Evolutionary conservation across 2,113 vertebrate genomes (phyloP).

Genomic region (Oreochromis aureus): DNA sequence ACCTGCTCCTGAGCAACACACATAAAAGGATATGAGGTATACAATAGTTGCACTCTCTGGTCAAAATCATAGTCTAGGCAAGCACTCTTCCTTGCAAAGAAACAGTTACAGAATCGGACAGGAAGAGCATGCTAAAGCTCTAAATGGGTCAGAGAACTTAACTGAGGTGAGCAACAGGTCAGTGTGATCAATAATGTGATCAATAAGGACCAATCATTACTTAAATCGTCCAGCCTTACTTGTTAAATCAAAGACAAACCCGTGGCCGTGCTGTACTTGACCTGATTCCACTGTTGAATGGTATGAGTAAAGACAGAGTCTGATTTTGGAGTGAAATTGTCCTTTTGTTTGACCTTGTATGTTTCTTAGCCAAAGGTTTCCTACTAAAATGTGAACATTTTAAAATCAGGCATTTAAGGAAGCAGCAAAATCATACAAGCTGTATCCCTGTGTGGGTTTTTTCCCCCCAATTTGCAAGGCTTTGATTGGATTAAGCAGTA

Average conservation of each 20-base stretch:
- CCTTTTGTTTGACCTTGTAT: background rate
- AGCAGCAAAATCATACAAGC: background rate
- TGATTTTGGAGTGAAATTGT: background rate
- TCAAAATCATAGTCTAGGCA: background rate
- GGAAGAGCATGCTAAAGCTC: conserved; percentile 17
- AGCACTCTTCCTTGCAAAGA: background rate
- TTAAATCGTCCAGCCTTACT: conserved; percentile 17
- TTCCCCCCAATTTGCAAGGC: accelerated
- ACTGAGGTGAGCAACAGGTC: conserved; percentile 25
- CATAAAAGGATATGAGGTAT: background rate
- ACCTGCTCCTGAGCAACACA: background rate
- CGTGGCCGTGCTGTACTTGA: background rate
- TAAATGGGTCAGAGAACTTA: conserved; percentile 14
- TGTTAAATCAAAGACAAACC: conserved; percentile 40
- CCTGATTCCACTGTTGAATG: background rate
- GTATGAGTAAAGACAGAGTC: background rate
- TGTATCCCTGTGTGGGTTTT: background rate
- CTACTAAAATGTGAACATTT: background rate
- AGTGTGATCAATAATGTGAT: conserved; percentile 41
- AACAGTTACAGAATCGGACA: background rate
- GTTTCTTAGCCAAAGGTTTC: background rate
- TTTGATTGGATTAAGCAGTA: background rate
- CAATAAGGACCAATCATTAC: conserved; percentile 30
- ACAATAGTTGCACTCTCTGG: background rate
- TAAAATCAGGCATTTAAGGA: background rate